Evolutionary conservation across 2,797 vertebrate species (phyloP), one percentile per base, ranked within the genome.

Genomic region (Mastacembelus armatus): DNA sequence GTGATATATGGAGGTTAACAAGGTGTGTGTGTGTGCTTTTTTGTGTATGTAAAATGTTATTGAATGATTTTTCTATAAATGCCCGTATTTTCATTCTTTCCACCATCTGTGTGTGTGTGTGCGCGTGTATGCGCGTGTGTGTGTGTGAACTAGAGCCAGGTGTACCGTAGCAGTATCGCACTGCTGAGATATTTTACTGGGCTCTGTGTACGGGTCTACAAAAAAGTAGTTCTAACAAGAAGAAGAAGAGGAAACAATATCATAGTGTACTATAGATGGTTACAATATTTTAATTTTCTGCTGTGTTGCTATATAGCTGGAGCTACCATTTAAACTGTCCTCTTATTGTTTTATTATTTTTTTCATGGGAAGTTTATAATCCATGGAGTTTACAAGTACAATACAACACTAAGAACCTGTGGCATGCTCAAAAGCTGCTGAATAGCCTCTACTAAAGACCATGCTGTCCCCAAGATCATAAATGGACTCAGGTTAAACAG

Each of bases 1-100:
- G 64, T 73, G 73, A 78, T 74, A 16, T 82, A 78, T 81, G 79
- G 59, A 66, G 81, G 65, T 78, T 85, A 88, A 86, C 76, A 70
- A 82, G 77, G 62, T 57, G 32, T 65, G 44, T 56, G 40, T 72
- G 22, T 62, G 18, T 50, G 5, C 15, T 5, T 30, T 7, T 43
- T 18, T 64, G 35, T 48, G 33, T n/a, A 0, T 59, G 19, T 35
- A 8, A 30, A 35, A n/a, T 60, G 38, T 61, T 58, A 11, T 35
- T 35, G 10, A 69, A 48, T 66, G 38, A 62, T n/a, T 80, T 59
- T 67, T 59, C 63, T 60, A 42, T 66, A 59, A 65, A 43, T 49
- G 30, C 7, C 16, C 47, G 18, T 39, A 7, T 44, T 65, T 26
- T 50, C 35, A 38, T 16, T 47, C 26, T 39, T 40, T 19, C 3